phyloP scores from a whole-genome alignment of 2,797 vertebrate genomes.

The Amphiprion clarkii region DNA sequence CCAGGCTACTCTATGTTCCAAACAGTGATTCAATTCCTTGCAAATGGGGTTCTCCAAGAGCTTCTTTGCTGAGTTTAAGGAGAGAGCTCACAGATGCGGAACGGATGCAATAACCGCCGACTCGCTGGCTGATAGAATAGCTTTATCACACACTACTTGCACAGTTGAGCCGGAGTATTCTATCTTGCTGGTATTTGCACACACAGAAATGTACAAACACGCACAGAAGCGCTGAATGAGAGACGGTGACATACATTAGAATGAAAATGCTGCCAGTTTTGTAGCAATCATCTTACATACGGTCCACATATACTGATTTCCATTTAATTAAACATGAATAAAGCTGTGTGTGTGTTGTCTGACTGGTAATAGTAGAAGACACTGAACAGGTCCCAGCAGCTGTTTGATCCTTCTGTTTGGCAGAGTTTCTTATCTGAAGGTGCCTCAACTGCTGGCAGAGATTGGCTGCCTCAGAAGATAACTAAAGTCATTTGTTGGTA shows the following conservation, averaged over 20 bases:
- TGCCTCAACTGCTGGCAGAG: slow-evolving; percentile 9
- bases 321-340: slow-evolving; percentile 30
- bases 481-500: neutral
- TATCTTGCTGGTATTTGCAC: slow-evolving; percentile 39
- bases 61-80: slow-evolving; percentile 67
- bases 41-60: slow-evolving; percentile 69
- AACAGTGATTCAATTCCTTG: slow-evolving; percentile 69
- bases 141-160: slow-evolving; percentile 76
- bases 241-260: slow-evolving; percentile 6
- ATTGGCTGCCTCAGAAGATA: slow-evolving; percentile 1
- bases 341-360: slow-evolving; percentile 17
- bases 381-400: slow-evolving; percentile 45
- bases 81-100: slow-evolving; percentile 66
- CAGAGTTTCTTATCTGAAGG: slow-evolving; percentile 37
- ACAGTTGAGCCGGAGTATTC: slow-evolving; percentile 49
- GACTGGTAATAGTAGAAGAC: slow-evolving; percentile 33
- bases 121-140: slow-evolving; percentile 67
- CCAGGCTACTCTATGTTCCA: slow-evolving; percentile 56
- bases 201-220: slow-evolving; percentile 31
- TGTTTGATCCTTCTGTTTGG: slow-evolving; percentile 50
- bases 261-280: slow-evolving; percentile 4
- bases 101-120: slow-evolving; percentile 71
- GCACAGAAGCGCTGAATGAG: slow-evolving; percentile 18
- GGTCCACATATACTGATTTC: slow-evolving; percentile 3
- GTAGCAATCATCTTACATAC: neutral